phyloP scores from a whole-genome alignment of 2,113 vertebrate genomes.

The Pluvianellus socialis region DNA sequence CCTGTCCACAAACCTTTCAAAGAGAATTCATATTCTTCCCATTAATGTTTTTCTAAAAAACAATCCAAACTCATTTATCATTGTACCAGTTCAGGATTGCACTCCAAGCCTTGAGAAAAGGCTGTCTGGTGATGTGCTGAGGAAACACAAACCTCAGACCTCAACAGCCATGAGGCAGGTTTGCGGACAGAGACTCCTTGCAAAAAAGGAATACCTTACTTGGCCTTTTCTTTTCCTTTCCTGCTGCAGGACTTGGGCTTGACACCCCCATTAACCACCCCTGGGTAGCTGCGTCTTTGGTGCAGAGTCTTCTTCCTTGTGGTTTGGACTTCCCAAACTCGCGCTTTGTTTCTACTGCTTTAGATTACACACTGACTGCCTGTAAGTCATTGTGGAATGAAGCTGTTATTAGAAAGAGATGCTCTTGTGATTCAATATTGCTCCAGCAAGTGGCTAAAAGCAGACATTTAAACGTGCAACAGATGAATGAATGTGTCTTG shows the following conservation, averaged over 20 bases:
- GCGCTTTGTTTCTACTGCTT: slow-evolving; percentile 56
- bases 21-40: neutral
- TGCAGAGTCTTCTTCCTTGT: slow-evolving; percentile 4
- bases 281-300: neutral
- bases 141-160: neutral
- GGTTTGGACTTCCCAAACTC: slow-evolving; percentile 30
- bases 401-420: slow-evolving; percentile 56
- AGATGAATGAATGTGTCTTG: slow-evolving; percentile 63
- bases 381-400: slow-evolving; percentile 28
- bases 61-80: neutral
- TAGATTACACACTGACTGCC: slow-evolving; percentile 35
- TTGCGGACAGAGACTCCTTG: neutral
- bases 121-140: neutral
- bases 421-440: slow-evolving; percentile 17
- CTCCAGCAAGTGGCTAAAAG: slow-evolving; percentile 52
- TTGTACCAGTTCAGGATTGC: neutral
- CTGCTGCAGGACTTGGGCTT: neutral
- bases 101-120: neutral
- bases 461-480: slow-evolving; percentile 52
- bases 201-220: neutral
- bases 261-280: neutral
- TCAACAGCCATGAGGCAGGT: neutral
- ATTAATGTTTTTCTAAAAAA: neutral
- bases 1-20: neutral
- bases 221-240: neutral